phyloP scores from a whole-genome alignment of 2,113 vertebrate species.

The Dasyornis broadbenti region DNA sequence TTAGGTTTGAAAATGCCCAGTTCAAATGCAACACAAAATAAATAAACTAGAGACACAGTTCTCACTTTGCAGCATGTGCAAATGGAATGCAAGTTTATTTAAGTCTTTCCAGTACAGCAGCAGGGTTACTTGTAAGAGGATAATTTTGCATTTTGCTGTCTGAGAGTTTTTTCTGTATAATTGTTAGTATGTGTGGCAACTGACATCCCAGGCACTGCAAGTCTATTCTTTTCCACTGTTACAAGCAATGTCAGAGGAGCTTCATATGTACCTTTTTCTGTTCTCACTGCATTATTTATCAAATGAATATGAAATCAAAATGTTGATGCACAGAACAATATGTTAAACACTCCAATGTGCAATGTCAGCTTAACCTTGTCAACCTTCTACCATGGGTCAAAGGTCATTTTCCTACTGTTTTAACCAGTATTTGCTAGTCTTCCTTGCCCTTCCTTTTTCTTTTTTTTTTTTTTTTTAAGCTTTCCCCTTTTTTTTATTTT shows the following conservation, averaged over 20 bases:
- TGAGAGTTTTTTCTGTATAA: slow-evolving; percentile 29
- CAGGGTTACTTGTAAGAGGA: neutral
- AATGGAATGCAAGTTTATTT: slow-evolving; percentile 43
- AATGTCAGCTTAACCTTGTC: neutral
- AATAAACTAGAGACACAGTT: neutral
- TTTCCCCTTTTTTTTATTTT: neutral
- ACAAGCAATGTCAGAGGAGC: slow-evolving; percentile 42
- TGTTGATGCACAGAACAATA: slow-evolving; percentile 32
- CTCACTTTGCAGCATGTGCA: neutral
- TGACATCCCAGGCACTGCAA: neutral
- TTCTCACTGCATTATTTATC: slow-evolving; percentile 65
- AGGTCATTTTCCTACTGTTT: neutral
- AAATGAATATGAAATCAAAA: slow-evolving; percentile 50
- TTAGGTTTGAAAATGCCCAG: neutral
- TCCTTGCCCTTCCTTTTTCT: neutral
- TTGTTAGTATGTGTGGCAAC: slow-evolving; percentile 37
- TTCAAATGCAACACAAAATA: neutral
- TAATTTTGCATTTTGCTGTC: slow-evolving; percentile 51
- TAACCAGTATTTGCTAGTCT: neutral
- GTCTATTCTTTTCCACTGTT: slow-evolving; percentile 12
- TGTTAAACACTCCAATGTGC: slow-evolving; percentile 3
- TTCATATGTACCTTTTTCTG: slow-evolving; percentile 36
- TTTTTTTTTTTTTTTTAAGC: neutral
- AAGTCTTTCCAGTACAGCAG: neutral
- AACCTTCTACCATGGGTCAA: neutral